Conservation (phyloP, 2,888 invertebrate genomes). For the Phasia obesa region DNA sequence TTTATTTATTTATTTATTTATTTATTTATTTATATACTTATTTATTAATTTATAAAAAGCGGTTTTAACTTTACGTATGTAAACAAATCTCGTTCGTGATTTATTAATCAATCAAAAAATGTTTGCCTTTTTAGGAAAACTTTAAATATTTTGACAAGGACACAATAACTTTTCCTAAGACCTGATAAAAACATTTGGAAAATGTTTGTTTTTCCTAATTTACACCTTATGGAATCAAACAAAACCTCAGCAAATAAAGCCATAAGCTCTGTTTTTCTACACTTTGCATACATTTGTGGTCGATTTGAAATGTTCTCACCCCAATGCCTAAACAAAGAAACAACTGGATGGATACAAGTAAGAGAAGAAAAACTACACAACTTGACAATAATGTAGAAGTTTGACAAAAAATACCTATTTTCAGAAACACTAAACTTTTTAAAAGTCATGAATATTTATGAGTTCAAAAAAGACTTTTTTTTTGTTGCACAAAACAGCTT, state of each 20-base stretch:
- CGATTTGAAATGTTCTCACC: conserved; percentile 27
- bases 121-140: neutral
- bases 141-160: neutral
- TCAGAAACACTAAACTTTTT: conserved; percentile 27
- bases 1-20: too few relatives aligned
- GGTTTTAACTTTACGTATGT: too few relatives aligned
- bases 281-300: conserved; percentile 17
- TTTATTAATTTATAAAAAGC: too few relatives aligned
- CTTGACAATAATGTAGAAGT: conserved; percentile 7
- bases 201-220: conserved; percentile 18
- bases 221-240: conserved; percentile 35
- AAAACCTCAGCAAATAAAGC: conserved; percentile 36
- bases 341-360: too few relatives aligned
- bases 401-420: neutral
- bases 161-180: neutral
- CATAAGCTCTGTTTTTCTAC: conserved; percentile 31
- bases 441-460: conserved; percentile 63
- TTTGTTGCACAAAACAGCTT: neutral
- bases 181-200: neutral
- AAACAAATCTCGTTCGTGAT: neutral
- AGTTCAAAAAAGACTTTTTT: conserved; percentile 42
- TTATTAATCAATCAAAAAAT: conserved; percentile 17
- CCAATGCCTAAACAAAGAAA: neutral
- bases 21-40: too few relatives aligned
- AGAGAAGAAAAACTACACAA: neutral